Percentiles rank a stretch among this genome's conserved stretches.
Conservation (phyloP, 2,113 vertebrate species). For the Amblyornis subalaris region DNA sequence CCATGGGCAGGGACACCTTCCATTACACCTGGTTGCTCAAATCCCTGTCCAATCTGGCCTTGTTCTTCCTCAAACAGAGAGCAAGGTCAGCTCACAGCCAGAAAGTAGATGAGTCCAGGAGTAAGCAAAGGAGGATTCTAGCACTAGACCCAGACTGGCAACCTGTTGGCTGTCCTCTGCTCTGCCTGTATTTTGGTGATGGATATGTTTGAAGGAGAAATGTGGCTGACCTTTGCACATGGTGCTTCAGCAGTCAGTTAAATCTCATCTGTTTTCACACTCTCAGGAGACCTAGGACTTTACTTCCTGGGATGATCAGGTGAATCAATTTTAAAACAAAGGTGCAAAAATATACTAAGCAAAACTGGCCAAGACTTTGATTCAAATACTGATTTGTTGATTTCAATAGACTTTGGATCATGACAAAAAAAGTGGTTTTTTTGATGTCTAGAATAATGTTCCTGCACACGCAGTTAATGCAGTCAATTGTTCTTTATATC, state of each 20-base stretch:
- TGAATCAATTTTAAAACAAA: neutral
- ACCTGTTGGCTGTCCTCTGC: neutral
- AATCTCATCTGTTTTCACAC: neutral
- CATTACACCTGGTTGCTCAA: neutral
- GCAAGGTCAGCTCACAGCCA: neutral
- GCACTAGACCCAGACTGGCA: neutral
- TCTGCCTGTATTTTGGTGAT: neutral
- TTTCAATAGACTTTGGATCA: neutral
- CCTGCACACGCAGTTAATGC: neutral
- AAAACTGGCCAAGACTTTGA: neutral
- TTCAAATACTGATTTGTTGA: neutral
- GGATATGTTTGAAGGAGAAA: neutral
- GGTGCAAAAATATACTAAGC: neutral
- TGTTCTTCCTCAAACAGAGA: neutral
- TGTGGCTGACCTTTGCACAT: rapidly evolving
- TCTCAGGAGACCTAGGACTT: neutral
- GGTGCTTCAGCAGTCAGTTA: neutral
- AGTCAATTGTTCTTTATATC: neutral
- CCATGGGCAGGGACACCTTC: neutral
- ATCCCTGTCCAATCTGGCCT: neutral
- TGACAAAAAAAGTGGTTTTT: neutral
- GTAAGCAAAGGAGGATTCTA: neutral
- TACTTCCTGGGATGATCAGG: neutral
- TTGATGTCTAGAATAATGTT: neutral
- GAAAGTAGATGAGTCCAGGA: neutral